Base-by-base conservation (phyloP, 2,888 invertebrate species). In the Diplazon laetatorius region DNA sequence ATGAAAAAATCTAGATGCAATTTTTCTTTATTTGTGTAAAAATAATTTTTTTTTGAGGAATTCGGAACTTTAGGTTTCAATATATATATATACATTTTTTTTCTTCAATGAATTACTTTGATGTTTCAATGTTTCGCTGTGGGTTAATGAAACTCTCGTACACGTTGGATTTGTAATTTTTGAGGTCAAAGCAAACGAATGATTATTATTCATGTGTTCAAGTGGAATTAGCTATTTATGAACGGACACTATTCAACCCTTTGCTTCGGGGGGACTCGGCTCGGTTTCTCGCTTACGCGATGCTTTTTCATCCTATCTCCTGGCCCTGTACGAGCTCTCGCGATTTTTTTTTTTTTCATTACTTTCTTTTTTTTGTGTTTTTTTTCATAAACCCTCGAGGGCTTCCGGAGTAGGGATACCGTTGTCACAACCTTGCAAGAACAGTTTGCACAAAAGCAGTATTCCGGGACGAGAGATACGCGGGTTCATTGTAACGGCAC, bases 401-500 rank as follows among this genome's bases (percentile, higher is more conserved):
- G 39, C 25, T 37, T 72, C 62, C 25, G 42, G 60, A 72, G 73
- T 39, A 30, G 30, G 68, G 50, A 50, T 12, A 42, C 39, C 69
- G 65, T 65, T 74, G 50, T 70, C 66, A 70, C 74, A 75, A 71
- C 59, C 71, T 39, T 10, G 60, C 78, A 59, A 70, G 66, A 78
- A 74, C 78, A 75, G 66, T 78, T 50, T 78, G 66, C 82, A 80
- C 73, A 83, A 84, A 86, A 85, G 85, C 84, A 77, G 59, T 74
- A 78, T 78, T 78, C 69, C 60, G 68, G 50, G 65, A 60, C 50
- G 55, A 74, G 85, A 87, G 86, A 87, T 86, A 84, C 79, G 85
- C 82, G 77, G 83, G 84, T 76, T 85, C 85, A 87, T 89, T 89
- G 89, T 89, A 85, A 86, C 84, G 84, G 85, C 89, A 87, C 87